phyloP scores from a whole-genome alignment of 92 coral and sea anemone genomes.

The Siderastrea siderea region DNA sequence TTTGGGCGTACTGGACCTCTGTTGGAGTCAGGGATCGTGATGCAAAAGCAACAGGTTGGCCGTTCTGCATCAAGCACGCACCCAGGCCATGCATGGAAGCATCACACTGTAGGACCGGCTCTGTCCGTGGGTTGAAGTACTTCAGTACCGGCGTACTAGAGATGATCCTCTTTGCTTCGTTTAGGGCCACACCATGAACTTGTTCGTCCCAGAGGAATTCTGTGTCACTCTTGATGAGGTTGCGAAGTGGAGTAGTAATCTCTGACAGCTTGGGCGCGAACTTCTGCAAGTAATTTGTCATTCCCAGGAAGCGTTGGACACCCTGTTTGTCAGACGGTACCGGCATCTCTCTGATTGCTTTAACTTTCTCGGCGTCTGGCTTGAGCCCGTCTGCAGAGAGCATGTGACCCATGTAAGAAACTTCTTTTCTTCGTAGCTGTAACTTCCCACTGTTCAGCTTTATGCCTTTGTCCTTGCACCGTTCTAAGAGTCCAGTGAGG shows the following conservation, averaged over 20 bases:
- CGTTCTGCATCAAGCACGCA: constrained; percentile 66
- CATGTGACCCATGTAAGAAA: constrained; percentile 62
- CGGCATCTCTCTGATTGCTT: not conserved
- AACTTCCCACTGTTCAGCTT: constrained; percentile 63
- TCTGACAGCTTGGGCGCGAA: too few species aligned
- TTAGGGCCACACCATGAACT: too few species aligned
- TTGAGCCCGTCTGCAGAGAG: constrained; percentile 47
- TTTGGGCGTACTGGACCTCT: constrained; percentile 68
- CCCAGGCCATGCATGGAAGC: constrained; percentile 70
- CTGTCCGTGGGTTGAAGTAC: constrained; percentile 64
- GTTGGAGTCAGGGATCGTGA: constrained; percentile 72
- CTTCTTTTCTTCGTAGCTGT: constrained; percentile 51
- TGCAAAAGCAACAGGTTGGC: constrained; percentile 71
- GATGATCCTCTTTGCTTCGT: too few species aligned
- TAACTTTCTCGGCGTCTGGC: constrained; percentile 50
- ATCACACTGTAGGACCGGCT: constrained; percentile 68
- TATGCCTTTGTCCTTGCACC: constrained; percentile 14
- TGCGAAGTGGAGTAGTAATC: too few species aligned
- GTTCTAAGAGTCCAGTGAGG: constrained; percentile 38
- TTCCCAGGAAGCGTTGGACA: not conserved
- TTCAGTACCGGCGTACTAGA: constrained; percentile 65
- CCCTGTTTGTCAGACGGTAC: too few species aligned
- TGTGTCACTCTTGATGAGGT: not conserved
- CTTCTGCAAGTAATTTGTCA: not conserved
- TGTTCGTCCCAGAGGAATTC: too few species aligned